Evolutionary conservation across 2,797 vertebrate genomes (phyloP).

Genomic region (Danio albolineatus): DNA sequence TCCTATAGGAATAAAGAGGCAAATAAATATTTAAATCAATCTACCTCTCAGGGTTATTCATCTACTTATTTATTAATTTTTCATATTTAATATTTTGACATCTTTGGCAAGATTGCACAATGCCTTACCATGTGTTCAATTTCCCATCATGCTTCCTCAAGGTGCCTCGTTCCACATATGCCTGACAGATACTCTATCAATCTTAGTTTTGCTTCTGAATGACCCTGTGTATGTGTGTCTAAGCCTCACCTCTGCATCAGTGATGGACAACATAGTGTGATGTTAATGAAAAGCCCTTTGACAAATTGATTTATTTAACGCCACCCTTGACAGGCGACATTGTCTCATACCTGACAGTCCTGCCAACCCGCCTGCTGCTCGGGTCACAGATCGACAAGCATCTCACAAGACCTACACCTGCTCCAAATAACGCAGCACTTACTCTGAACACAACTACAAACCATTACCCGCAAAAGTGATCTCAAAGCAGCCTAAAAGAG

Average conservation of each 20-base stretch:
- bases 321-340: background rate
- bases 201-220: constrained; percentile 62
- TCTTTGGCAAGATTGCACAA: background rate
- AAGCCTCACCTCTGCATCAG: constrained; percentile 35
- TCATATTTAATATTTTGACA: background rate
- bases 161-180: constrained; percentile 70
- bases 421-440: constrained; percentile 7
- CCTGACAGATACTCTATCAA: constrained; percentile 68
- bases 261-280: constrained; percentile 32
- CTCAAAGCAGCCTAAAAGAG: background rate
- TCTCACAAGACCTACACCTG: constrained; percentile 8
- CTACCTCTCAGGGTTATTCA: too few species aligned
- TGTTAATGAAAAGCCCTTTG: constrained; percentile 28
- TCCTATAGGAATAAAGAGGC: too few species aligned
- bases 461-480: background rate
- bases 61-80: background rate
- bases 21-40: too few species aligned
- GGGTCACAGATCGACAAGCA: constrained; percentile 30
- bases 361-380: constrained; percentile 16
- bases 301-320: constrained; percentile 24
- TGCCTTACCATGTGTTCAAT: constrained; percentile 59
- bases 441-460: background rate
- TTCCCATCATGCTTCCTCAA: constrained; percentile 68
- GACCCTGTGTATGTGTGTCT: constrained; percentile 8
- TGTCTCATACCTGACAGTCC: constrained; percentile 20